Evolutionary conservation across 1,140 invertebrate species (phyloP).

Genomic region (Cydia amplana): DNA sequence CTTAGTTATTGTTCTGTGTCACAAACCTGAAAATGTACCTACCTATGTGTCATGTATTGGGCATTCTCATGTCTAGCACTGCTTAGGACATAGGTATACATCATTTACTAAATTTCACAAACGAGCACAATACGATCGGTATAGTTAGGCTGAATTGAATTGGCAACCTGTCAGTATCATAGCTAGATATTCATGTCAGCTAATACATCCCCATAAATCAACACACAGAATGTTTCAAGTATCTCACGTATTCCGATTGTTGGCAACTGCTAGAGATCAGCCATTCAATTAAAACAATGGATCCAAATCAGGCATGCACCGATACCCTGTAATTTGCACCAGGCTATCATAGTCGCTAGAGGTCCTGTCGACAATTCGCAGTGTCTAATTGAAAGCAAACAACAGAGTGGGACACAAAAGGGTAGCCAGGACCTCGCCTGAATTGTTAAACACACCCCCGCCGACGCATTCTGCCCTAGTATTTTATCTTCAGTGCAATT

Average conservation of each 20-base stretch:
- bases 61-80: too few species aligned
- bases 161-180: too few species aligned
- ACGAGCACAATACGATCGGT: too few species aligned
- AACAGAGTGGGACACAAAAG: constrained; percentile 51
- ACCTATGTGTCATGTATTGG: too few species aligned
- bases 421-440: constrained; percentile 43
- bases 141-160: too few species aligned
- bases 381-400: constrained; percentile 70
- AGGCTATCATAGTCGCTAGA: constrained; percentile 48
- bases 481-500: constrained; percentile 34
- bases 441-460: constrained; percentile 54
- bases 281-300: constrained; percentile 10
- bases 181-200: too few species aligned
- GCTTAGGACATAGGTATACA: too few species aligned
- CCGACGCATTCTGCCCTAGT: constrained; percentile 48
- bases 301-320: constrained; percentile 4
- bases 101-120: too few species aligned
- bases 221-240: neutral
- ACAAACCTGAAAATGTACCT: too few species aligned
- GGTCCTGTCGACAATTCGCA: constrained; percentile 48
- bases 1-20: too few species aligned
- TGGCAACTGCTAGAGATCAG: neutral
- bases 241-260: neutral
- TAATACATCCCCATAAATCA: too few species aligned
- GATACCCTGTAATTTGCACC: constrained; percentile 36